Base-by-base conservation (phyloP, 2,888 invertebrate genomes). In the Tipula lateralis region DNA sequence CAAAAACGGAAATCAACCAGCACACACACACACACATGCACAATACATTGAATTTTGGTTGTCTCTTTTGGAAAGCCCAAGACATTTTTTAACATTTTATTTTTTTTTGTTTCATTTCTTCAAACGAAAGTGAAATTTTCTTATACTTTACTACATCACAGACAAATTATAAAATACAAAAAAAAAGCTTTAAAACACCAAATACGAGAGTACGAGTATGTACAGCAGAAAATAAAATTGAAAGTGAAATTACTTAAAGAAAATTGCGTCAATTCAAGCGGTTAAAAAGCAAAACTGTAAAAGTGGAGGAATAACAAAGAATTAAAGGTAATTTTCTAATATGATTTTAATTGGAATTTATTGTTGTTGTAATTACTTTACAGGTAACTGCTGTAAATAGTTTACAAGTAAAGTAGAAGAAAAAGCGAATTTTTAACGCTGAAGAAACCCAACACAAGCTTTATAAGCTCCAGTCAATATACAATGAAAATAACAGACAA, bases 211-310 rank as follows among this genome's bases (percentile, higher is more conserved):
- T 66, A 24, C 66, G 24, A 24, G 66, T 66, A 66, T 50, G 44
- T 50, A 50, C 44, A 50, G 44, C 1, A n/a, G n/a, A n/a, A 50
- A 16, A 50, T 24, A 66, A 66, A 66, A 66, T 66, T 66, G 66
- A 66, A 66, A 66, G 66, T 66, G 66, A 66, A 66, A 66, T 66
- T 66, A 66, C 66, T 66, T 66, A 66, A 66, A 66, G 66, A 66
- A 66, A 66, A 66, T 66, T 66, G 66, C 66, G 66, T 66, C 66
- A 66, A 66, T 66, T 66, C 66, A 66, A 24, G 66, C 66, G 66
- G 66, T 66, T 19, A n/a, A n/a, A n/a, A n/a, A n/a, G n/a, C 24
- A 66, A 66, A 66, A 66, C 66, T 66, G n/a, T n/a, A 66, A 66
- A 66, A 66, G 66, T 66, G 24, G 12, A 66, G 12, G 24, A 66